A percentile compares a stretch with the other conserved stretches of the same genome.
These are phyloP conservation scores for Bujurquina vittata DNA, from an alignment of 2,113 vertebrate genomes.

Conservation along the genomic window DNA sequence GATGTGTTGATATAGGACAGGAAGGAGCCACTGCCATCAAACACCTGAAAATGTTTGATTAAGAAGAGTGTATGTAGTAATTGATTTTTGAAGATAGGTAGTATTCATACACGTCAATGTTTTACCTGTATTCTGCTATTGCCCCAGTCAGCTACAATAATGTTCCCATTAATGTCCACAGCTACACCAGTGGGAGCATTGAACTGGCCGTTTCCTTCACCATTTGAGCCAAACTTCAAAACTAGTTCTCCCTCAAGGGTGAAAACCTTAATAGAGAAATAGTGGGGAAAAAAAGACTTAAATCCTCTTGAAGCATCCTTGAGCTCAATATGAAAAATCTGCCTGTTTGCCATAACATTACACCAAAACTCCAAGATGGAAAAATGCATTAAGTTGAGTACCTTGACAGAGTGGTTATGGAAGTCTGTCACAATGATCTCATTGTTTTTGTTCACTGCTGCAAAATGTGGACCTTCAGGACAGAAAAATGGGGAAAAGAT, in stretches of 20 bases:
- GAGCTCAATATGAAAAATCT: background rate
- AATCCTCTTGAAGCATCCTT: background rate
- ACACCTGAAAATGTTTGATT: slow-evolving; percentile 81
- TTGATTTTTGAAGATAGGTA: background rate
- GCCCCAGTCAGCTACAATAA: slow-evolving; percentile 98
- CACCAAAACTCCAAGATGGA: background rate
- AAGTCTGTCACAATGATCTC: slow-evolving; percentile 99
- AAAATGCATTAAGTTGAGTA: slow-evolving; percentile 46
- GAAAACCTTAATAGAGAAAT: slow-evolving; percentile 84
- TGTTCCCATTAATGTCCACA: slow-evolving; percentile 95
- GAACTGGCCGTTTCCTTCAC: slow-evolving; percentile 97
- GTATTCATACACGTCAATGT: background rate
- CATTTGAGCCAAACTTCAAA: slow-evolving; percentile 96
- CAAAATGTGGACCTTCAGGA: slow-evolving; percentile 89
- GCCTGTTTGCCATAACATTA: background rate
- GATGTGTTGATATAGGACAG: slow-evolving; percentile 98
- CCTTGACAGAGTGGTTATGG: slow-evolving; percentile 99
- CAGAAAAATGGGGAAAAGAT: background rate
- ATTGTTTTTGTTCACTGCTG: slow-evolving; percentile 97
- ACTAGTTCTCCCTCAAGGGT: slow-evolving; percentile 94
- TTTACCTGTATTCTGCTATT: slow-evolving; percentile 97
- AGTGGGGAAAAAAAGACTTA: background rate
- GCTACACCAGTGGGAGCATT: slow-evolving; percentile 97
- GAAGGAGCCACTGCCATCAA: slow-evolving; percentile 95
- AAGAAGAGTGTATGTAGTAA: background rate